These are phyloP conservation scores for Phalera bucephala DNA, from an alignment of 2,888 invertebrate species.

Conservation along the genomic window DNA sequence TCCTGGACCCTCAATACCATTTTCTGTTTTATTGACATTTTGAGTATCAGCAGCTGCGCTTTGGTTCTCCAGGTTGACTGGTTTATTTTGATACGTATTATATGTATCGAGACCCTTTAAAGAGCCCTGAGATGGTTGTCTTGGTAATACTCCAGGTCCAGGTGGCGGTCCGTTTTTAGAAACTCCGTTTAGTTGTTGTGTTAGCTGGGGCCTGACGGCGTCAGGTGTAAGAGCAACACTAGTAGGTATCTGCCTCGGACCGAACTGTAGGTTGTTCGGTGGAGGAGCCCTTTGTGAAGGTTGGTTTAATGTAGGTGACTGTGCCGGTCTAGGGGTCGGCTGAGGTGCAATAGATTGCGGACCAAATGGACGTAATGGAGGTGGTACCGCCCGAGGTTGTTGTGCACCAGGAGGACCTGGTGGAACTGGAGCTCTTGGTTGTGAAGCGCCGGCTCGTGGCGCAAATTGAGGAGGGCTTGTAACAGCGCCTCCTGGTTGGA, in stretches of 20 bases:
- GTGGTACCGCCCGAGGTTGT: constrained; percentile 52
- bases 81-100: constrained; percentile 57
- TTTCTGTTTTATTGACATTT: constrained; percentile 60
- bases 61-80: constrained; percentile 76
- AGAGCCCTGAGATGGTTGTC: constrained; percentile 72
- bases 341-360: constrained; percentile 65
- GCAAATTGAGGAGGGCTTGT: constrained; percentile 56
- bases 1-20: constrained; percentile 64
- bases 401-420: constrained; percentile 52
- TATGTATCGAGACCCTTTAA: constrained; percentile 62
- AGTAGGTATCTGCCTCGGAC: constrained; percentile 70
- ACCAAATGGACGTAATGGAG: constrained; percentile 58
- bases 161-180: constrained; percentile 48
- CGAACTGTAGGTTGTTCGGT: constrained; percentile 75
- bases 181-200: constrained; percentile 54
- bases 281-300: constrained; percentile 68
- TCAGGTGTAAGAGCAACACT: constrained; percentile 63
- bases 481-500: constrained; percentile 73
- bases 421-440: constrained; percentile 53
- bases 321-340: constrained; percentile 55
- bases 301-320: constrained; percentile 52
- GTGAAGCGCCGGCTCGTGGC: constrained; percentile 57
- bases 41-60: constrained; percentile 52
- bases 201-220: constrained; percentile 45
- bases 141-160: constrained; percentile 47